Conservation (phyloP, 2,797 vertebrate species). For the Hylomyscus alleni region DNA sequence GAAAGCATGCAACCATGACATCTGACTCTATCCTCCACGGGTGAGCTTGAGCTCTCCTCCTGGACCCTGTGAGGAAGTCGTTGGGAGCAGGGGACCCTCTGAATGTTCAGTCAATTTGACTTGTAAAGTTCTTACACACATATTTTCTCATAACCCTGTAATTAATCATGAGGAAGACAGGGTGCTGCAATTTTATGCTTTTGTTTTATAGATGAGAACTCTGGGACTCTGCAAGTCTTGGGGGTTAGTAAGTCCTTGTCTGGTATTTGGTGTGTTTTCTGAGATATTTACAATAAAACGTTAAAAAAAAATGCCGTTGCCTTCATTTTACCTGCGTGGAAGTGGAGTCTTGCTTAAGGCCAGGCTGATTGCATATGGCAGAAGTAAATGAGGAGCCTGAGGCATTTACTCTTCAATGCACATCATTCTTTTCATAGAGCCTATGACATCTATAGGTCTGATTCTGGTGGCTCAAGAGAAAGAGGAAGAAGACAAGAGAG, state of each 20-base stretch:
- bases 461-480: not conserved
- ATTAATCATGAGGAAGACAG: not conserved
- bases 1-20: not conserved
- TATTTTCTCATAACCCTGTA: not conserved
- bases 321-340: not conserved
- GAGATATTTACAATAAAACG: not conserved
- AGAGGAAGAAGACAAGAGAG: not conserved
- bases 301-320: not conserved
- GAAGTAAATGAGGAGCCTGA: not conserved
- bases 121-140: not conserved
- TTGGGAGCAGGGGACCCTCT: not conserved
- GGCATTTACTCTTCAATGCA: not conserved
- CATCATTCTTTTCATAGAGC: conserved; percentile 20
- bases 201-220: conserved; percentile 30
- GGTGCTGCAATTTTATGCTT: not conserved
- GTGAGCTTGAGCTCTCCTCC: not conserved
- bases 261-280: conserved; percentile 6
- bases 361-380: not conserved
- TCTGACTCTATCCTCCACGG: not conserved
- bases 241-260: conserved; percentile 4
- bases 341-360: not conserved
- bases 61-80: not conserved
- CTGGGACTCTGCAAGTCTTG: not conserved
- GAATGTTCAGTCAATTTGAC: not conserved
- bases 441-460: not conserved